Evolutionary conservation across 2,888 invertebrate genomes (phyloP), one percentile per base, ranked within the genome.

Genomic region (Hyposoter dolosus): DNA sequence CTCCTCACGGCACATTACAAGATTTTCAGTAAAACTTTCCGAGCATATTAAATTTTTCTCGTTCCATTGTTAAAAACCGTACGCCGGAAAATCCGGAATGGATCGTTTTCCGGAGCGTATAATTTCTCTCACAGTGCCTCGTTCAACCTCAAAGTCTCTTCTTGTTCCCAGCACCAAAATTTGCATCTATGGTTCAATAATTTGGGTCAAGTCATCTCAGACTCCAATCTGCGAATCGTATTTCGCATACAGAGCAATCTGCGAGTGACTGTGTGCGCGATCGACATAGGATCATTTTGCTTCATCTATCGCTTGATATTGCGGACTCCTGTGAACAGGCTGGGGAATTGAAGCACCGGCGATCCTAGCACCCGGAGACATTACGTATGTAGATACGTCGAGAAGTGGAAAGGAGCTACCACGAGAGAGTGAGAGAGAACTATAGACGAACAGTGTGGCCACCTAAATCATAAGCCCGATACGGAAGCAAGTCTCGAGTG

Each of bases 391-490:
- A 79, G 68, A 83, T 83, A 72, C 45, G n/a, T 23, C n/a, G 45
- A 23, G 15, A 47, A 19, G 75, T 12, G 68, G 15, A 74, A 66
- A 53, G 28, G 50, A 80, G 63, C 32, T 66, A 53, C 12, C 12
- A n/a, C 28, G 28, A 60, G 68, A 56, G 76, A n/a, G 72, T 19
- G 56, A 19, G 71, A 65, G 66, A 47, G 47, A 1, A 65, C 19
- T 7, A n/a, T n/a, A 47, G 28, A 76, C 5, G 63, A 40, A 53
- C 32, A 35, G 80, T 74, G 80, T n/a, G 78, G 79, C 65, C 72
- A 79, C 53, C 83, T 88, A 88, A 91, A 89, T 91, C 90, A 91
- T 90, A 89, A 80, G 85, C 75, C 88, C 86, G 89, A 90, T 89
- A 89, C 81, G 85, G 88, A 84, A 84, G 82, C 90, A 90, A 90